Evolutionary conservation across 2,113 vertebrate species (phyloP).

Genomic region (Crotalus horridus): DNA sequence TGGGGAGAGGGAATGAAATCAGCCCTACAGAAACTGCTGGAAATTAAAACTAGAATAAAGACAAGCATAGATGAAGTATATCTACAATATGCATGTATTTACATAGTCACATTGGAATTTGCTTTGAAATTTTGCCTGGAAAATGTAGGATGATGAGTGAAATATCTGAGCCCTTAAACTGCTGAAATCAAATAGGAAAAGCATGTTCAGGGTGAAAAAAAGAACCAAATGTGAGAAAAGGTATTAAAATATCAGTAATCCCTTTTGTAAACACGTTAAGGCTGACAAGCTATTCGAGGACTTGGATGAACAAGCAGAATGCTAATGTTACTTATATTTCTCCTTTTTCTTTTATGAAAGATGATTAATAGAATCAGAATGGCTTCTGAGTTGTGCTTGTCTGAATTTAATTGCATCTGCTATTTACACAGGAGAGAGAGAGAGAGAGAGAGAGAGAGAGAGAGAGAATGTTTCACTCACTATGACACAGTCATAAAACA

Average conservation of each 20-base stretch:
- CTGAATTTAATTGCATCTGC: conserved; percentile 25
- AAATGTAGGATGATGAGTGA: conserved; percentile 62
- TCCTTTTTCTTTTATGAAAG: conserved; percentile 46
- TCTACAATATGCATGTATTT: conserved; percentile 69
- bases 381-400: conserved; percentile 36
- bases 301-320: conserved; percentile 53
- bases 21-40: conserved; percentile 49
- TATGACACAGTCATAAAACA: background rate
- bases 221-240: background rate
- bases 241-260: conserved; percentile 60
- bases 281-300: conserved; percentile 54
- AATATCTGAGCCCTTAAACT: conserved; percentile 58
- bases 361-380: conserved; percentile 56
- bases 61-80: conserved; percentile 63
- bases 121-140: conserved; percentile 76
- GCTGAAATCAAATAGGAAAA: conserved; percentile 64
- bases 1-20: conserved; percentile 59
- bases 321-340: conserved; percentile 55
- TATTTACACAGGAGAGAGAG: background rate
- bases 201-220: conserved; percentile 25
- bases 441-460: background rate
- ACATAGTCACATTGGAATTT: conserved; percentile 72
- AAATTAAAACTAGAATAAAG: conserved; percentile 64
- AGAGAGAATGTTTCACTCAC: background rate
- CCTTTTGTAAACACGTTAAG: conserved; percentile 54